Evolutionary conservation across 1,140 invertebrate species (phyloP), one percentile per base, ranked within the genome.

Genomic region (Diuraphis noxia): DNA sequence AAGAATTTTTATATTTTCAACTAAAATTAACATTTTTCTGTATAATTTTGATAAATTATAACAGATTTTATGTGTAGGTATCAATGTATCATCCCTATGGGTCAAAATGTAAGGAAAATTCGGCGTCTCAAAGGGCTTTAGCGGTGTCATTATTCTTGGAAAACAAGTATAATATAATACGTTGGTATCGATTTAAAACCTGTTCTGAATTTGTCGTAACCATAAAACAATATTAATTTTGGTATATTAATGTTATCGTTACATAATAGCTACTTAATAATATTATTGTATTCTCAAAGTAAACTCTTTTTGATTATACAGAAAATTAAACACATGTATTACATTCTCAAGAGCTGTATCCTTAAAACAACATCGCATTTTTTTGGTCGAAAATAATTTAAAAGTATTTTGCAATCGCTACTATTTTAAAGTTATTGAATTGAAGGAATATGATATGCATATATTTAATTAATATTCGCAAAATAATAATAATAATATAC

Each of bases 1-100:
- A 84, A n/a, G 81, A 84, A 84, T 41, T 84, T n/a, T 5, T 84
- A 43, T 84, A 21, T 84, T 84, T 43, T 40, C 82, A 84, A 84
- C 82, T 19, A 46, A 84, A 34, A 84, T 84, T 40, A 82, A 82
- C 40, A 82, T 82, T 82, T 43, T 43, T 41, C 30, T n/a, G 30
- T 84, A 43, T 43, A 34, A 43, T 43, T 43, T 43, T 2, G 41
- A 43, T 43, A n/a, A 43, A 41, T 43, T 43, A 84, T 79, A 43
- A 21, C 8, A 43, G 41, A 84, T 34, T 46, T 13, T 7, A 7
- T 84, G 7, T 41, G 40, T 41, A 30, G 25, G 21, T 82, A 41
- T 82, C 30, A 41, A 30, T 41, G 17, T 41, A 82, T 19, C 10
- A 38, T 72, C 56, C 56, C 56, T 72, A 72, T n/a, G 13, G n/a